Evolutionary conservation across 2,888 invertebrate species (phyloP).

Genomic region (Dryocosmus kuriphilus): DNA sequence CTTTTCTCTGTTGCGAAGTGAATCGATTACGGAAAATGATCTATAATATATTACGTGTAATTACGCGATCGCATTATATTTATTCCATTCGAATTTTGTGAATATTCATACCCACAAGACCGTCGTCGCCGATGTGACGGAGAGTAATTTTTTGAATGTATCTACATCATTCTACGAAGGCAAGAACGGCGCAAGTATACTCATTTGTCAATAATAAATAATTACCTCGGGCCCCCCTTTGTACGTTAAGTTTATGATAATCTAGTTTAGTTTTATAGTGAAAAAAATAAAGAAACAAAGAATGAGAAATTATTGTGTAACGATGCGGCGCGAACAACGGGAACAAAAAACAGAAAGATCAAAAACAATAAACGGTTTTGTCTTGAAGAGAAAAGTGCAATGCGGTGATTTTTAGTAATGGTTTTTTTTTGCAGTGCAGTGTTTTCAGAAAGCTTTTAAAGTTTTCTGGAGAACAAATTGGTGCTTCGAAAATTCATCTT

Average conservation of each 20-base stretch:
- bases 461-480: conserved; percentile 23
- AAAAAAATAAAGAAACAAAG: conserved; percentile 37
- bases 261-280: conserved; percentile 52
- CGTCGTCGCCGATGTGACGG: not conserved
- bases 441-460: not conserved
- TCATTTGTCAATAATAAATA: conserved; percentile 41
- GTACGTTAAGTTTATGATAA: conserved; percentile 48
- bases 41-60: conserved; percentile 42
- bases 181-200: conserved; percentile 42
- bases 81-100: conserved; percentile 43
- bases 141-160: conserved; percentile 19
- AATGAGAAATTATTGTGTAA: conserved; percentile 43
- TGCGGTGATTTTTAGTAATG: conserved; percentile 35
- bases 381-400: conserved; percentile 27
- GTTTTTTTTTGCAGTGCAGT: conserved; percentile 17
- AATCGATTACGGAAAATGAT: conserved; percentile 24
- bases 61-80: conserved; percentile 39
- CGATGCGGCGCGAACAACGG: conserved; percentile 35
- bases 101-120: conserved; percentile 23
- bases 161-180: conserved; percentile 17
- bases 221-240: conserved; percentile 28
- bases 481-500: conserved; percentile 30
- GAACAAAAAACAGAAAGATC: conserved; percentile 40
- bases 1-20: conserved; percentile 22
- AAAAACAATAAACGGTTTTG: conserved; percentile 19